phyloP scores from a whole-genome alignment of 35 echinoderm and acorn worm species.

The Lytechinus variegatus region DNA sequence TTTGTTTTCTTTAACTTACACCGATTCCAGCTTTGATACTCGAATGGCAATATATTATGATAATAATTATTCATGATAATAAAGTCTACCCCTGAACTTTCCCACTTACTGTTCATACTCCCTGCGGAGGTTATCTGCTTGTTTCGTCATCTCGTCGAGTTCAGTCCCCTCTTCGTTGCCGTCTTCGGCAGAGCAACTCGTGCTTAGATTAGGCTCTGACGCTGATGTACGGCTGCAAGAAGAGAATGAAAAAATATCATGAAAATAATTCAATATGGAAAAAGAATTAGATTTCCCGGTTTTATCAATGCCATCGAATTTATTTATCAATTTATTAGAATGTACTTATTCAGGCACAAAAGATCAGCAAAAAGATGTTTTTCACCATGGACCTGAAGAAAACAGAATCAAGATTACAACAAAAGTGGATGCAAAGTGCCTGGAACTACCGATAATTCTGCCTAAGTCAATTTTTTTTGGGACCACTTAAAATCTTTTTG shows the following conservation, averaged over 20 bases:
- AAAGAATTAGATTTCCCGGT: background rate
- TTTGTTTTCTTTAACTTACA: no score
- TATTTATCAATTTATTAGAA: background rate
- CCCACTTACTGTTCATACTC: conserved; percentile 49
- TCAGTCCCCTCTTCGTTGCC: conserved; percentile 1
- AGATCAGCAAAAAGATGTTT: no score
- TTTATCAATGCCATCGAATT: background rate
- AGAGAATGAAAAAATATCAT: background rate
- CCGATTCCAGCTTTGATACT: no score
- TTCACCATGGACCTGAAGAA: no score
- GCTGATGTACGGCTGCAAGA: background rate
- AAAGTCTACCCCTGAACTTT: background rate
- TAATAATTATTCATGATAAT: background rate
- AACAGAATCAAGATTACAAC: no score
- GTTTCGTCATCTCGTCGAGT: conserved; percentile 41
- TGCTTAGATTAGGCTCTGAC: background rate
- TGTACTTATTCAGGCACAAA: no score
- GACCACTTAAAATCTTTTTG: no score
- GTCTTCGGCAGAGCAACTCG: background rate
- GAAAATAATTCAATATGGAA: background rate
- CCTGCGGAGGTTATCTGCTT: conserved; percentile 34
- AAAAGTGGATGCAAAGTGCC: no score
- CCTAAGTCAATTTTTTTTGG: no score
- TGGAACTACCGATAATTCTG: no score
- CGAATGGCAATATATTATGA: no score